A percentile compares a stretch with the other conserved stretches of the same genome.
Conservation (phyloP, 2,888 invertebrate species). For the Pimpla rufipes region DNA sequence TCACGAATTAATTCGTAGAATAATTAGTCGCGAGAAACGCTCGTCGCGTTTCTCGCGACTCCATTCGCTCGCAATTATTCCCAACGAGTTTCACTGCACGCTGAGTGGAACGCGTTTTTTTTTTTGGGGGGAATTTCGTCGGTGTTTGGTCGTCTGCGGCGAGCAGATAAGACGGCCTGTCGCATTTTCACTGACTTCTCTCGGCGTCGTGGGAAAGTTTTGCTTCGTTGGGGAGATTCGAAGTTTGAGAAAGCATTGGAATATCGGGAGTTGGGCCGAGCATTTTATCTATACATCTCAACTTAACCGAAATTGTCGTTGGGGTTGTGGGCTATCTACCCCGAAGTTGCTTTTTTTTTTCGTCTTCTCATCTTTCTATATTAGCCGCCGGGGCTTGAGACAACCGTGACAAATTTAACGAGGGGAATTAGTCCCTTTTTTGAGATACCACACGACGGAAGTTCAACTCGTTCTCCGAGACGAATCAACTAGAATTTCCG, state of each 20-base stretch:
- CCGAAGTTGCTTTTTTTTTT: not conserved
- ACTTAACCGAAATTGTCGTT: not conserved
- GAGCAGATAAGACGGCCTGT: conserved; percentile 12
- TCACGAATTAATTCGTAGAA: conserved; percentile 14
- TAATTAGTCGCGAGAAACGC: conserved; percentile 22
- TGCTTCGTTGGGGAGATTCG: conserved; percentile 5
- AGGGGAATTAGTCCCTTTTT: conserved; percentile 13
- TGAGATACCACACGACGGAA: not conserved
- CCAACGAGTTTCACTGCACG: not conserved
- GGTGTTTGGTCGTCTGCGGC: not conserved
- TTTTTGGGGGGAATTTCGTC: not conserved
- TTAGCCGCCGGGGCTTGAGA: not conserved
- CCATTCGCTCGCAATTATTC: not conserved
- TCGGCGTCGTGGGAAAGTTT: conserved; percentile 1
- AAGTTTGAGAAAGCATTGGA: conserved; percentile 1
- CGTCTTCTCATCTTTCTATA: not conserved
- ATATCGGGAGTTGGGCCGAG: not conserved
- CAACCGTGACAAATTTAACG: conserved; percentile 14
- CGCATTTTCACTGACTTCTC: conserved; percentile 9
- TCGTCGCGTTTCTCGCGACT: not conserved
- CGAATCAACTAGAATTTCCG: not conserved
- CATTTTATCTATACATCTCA: conserved; percentile 7
- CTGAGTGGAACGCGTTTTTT: not conserved
- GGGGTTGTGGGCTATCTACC: not conserved
- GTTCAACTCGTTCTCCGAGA: not conserved